Evolutionary conservation across 1,140 invertebrate species (phyloP).

Genomic region (Saccostrea cuccullata): DNA sequence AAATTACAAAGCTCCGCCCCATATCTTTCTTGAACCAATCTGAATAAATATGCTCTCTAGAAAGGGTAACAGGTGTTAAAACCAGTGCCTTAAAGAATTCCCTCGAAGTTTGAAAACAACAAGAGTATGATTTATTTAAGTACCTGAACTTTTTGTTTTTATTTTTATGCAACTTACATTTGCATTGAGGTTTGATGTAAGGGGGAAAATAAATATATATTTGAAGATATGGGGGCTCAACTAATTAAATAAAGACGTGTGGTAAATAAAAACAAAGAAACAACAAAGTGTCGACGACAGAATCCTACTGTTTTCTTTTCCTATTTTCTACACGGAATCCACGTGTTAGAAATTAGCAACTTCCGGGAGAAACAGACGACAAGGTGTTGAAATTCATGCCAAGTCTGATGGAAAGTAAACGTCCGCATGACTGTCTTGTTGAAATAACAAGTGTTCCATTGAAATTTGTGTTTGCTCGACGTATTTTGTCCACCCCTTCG

Average conservation of each 20-base stretch:
- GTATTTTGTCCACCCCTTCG: constrained; percentile 34
- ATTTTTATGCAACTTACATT: neutral
- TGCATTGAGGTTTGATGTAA: neutral
- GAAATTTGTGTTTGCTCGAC: neutral
- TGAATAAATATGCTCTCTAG: neutral
- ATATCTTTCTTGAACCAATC: neutral
- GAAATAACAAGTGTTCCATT: constrained; percentile 33
- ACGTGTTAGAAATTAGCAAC: constrained; percentile 33
- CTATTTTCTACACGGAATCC: neutral
- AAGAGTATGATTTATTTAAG: neutral
- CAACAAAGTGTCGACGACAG: neutral
- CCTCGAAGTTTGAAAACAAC: neutral
- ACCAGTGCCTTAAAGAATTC: neutral
- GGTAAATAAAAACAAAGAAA: neutral
- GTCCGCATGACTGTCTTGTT: constrained; percentile 11
- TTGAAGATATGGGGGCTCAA: neutral
- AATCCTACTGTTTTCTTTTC: constrained; percentile 33
- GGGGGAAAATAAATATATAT: neutral
- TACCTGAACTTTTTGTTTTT: neutral
- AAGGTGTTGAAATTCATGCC: constrained; percentile 30
- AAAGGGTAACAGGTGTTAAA: constrained; percentile 16
- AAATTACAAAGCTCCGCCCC: constrained; percentile 18
- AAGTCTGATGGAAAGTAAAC: constrained; percentile 27
- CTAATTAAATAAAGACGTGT: constrained; percentile 26
- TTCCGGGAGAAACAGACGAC: constrained; percentile 17